phyloP scores from a whole-genome alignment of 2,797 vertebrate species.

The Amblyraja radiata region DNA sequence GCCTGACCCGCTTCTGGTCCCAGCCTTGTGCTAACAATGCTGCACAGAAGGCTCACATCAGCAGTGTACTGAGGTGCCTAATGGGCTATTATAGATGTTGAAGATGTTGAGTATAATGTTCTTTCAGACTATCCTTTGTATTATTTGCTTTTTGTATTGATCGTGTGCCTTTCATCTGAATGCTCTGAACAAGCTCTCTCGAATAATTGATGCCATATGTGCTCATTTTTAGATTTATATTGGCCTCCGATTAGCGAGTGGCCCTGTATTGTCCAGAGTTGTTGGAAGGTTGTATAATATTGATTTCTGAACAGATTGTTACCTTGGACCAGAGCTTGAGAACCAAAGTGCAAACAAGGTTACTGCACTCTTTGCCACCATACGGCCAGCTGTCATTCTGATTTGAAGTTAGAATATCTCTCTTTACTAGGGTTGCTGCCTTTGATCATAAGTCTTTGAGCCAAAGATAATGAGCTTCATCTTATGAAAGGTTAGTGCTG shows the following conservation, averaged over 20 bases:
- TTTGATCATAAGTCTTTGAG: not conserved
- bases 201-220: not conserved
- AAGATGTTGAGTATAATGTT: not conserved
- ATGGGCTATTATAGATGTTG: not conserved
- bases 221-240: not conserved
- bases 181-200: not conserved
- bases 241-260: not conserved
- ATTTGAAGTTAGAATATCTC: not conserved
- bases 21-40: not conserved
- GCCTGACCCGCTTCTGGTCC: not conserved
- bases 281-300: not conserved
- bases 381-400: not conserved
- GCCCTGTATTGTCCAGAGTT: not conserved
- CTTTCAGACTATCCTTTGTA: not conserved
- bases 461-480: not conserved
- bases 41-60: not conserved
- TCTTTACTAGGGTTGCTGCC: not conserved
- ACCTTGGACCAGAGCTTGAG: not conserved
- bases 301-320: not conserved
- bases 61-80: not conserved
- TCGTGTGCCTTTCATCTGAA: not conserved
- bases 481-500: not conserved
- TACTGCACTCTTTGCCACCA: no score
- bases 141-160: not conserved
- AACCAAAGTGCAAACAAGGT: constrained; percentile 6